A percentile compares a stretch with the other conserved stretches of the same genome.
Evolutionary conservation across 2,797 vertebrate genomes (phyloP).

Genomic region (Cyprinella venusta): DNA sequence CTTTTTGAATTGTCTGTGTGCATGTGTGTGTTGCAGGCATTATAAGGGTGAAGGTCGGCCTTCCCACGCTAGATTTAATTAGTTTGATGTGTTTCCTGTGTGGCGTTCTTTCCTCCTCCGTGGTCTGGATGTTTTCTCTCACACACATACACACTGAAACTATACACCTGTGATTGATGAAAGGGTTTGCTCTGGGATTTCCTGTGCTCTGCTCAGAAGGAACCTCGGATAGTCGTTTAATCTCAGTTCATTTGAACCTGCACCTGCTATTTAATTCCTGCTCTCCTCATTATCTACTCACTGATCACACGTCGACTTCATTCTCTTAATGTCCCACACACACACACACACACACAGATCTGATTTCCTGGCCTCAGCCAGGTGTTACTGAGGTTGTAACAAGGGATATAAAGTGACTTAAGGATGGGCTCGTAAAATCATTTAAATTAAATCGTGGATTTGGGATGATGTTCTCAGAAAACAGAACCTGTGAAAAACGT

Average conservation of each 20-base stretch:
- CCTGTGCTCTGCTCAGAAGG: constrained; percentile 19
- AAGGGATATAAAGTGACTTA: neutral
- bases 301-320: neutral
- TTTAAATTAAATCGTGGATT: neutral
- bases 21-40: neutral
- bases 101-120: neutral
- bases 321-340: constrained; percentile 1
- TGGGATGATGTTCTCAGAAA: neutral
- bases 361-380: constrained; percentile 4
- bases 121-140: neutral
- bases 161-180: constrained; percentile 30
- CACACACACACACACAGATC: neutral
- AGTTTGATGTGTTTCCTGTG: constrained; percentile 21
- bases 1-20: neutral
- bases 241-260: constrained; percentile 22
- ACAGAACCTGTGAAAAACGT: neutral
- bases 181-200: constrained; percentile 25
- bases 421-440: neutral
- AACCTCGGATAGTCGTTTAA: constrained; percentile 4
- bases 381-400: neutral
- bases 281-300: neutral
- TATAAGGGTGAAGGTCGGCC: neutral
- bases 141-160: neutral
- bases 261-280: constrained; percentile 27
- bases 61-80: constrained; percentile 20